phyloP scores from a whole-genome alignment of 2,888 invertebrate genomes.

The Troilus luridus region DNA sequence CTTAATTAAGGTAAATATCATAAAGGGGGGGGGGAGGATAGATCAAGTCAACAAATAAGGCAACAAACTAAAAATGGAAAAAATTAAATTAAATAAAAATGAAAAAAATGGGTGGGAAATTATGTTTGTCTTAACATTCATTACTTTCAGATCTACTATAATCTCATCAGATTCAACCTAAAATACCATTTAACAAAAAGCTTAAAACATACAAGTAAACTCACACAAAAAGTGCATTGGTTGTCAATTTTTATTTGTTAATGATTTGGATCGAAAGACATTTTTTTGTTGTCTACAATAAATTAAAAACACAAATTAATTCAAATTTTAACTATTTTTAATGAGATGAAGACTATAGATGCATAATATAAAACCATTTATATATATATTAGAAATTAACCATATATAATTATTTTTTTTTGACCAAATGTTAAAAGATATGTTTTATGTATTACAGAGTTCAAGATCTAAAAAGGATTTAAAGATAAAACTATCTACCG shows the following conservation, averaged over 20 bases:
- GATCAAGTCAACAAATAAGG: slow-evolving; percentile 39
- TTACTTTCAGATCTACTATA: neutral
- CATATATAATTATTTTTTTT: neutral
- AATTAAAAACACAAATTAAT: neutral
- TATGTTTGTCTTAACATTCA: neutral
- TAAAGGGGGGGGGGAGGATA: neutral
- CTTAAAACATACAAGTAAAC: neutral
- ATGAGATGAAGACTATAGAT: neutral
- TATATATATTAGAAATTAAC: neutral
- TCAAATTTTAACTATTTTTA: neutral
- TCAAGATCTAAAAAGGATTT: neutral
- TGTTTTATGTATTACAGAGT: neutral
- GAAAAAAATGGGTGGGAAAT: neutral
- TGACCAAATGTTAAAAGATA: neutral
- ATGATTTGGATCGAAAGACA: neutral
- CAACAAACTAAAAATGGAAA: slow-evolving; percentile 16
- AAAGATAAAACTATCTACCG: neutral
- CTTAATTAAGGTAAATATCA: slow-evolving; percentile 35
- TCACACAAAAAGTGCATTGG: neutral
- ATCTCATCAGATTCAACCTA: neutral
- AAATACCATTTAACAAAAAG: neutral
- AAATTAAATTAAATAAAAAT: neutral
- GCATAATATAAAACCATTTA: neutral
- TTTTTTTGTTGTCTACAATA: neutral
- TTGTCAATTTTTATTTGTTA: neutral